Evolutionary conservation across 2,888 invertebrate species (phyloP), one percentile per base, ranked within the genome.

Genomic region (Archaeoteleia sp.): DNA sequence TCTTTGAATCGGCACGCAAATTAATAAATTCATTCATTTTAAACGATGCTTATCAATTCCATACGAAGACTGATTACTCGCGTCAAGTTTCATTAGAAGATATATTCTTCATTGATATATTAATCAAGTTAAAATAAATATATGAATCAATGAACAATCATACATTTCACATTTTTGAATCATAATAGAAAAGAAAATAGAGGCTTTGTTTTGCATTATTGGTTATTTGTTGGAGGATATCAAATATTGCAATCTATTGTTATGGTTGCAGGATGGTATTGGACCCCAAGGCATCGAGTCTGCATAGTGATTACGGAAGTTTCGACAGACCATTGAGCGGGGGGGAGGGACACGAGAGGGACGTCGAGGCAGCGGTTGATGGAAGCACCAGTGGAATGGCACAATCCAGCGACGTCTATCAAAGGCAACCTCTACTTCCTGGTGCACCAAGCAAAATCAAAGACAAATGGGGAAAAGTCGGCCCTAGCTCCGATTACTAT

Each of bases 281-380:
- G 86, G 89, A 90, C 85, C 88, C 89, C 77, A 89, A 89, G 84
- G 87, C 87, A 76, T 87, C 88, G 78, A 85, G 81, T 76, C 78
- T 86, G 75, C 87, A 87, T 74, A 87, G 85, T 82, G 89, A 89
- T 85, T 90, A 90, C 88, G 90, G 90, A 82, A 89, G 89, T 82
- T 89, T 89, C 81, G 87, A 88, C 82, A 85, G 87, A 77, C 80
- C 85, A 74, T 77, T 81, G 73, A 79, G 76, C 54, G 78, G 78
- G 55, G 80, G 76, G 45, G 80, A 82, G 71, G 79, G 78, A 66
- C 79, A 78, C 76, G 75, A 77, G 30, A 78, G 79, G 70, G 81
- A 87, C 81, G 85, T 86, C 77, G 87, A 87, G 72, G 82, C 81
- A 74, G 86, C 79, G 45, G 81, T 83, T 85, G 84, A 82, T 82